Percentiles rank a stretch among this genome's conserved stretches.
Evolutionary conservation across 1,140 invertebrate species (phyloP).

Genomic region (Panulirus ornatus): DNA sequence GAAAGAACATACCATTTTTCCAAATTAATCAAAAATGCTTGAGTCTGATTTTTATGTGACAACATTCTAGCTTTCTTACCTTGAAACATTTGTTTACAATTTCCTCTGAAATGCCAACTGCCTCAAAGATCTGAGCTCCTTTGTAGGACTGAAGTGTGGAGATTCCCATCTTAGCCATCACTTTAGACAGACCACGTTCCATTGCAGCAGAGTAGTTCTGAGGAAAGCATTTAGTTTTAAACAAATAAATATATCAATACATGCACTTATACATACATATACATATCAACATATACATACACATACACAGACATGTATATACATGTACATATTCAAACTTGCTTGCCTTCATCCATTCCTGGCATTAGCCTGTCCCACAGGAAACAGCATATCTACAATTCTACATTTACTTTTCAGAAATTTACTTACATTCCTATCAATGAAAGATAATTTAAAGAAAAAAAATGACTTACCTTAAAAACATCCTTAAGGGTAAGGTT

Average conservation of each 20-base stretch:
- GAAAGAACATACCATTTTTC: too few species aligned
- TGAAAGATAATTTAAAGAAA: too few species aligned
- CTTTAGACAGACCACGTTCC: slow-evolving; percentile 90
- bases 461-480: slow-evolving; percentile 83
- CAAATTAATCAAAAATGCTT: too few species aligned
- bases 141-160: slow-evolving; percentile 99
- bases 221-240: slow-evolving; percentile 22
- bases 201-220: slow-evolving; percentile 86
- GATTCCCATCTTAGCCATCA: slow-evolving; percentile 99
- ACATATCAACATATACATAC: too few species aligned
- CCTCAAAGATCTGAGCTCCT: slow-evolving; percentile 99
- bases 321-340: too few species aligned
- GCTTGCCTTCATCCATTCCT: too few species aligned
- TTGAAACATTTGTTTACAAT: slow-evolving; percentile 97
- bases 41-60: too few species aligned
- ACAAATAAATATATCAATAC: too few species aligned
- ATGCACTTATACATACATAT: too few species aligned
- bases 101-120: slow-evolving; percentile 94
- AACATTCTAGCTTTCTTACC: slow-evolving; percentile 79
- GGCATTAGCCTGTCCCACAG: too few species aligned
- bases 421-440: too few species aligned
- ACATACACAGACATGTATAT: not conserved
- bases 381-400: too few species aligned
- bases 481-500: slow-evolving; percentile 90
- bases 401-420: slow-evolving; percentile 18